A percentile compares a stretch with the other conserved stretches of the same genome.
phyloP scores from a whole-genome alignment of 2,797 vertebrate species.

The Melanotaenia pygmaea region DNA sequence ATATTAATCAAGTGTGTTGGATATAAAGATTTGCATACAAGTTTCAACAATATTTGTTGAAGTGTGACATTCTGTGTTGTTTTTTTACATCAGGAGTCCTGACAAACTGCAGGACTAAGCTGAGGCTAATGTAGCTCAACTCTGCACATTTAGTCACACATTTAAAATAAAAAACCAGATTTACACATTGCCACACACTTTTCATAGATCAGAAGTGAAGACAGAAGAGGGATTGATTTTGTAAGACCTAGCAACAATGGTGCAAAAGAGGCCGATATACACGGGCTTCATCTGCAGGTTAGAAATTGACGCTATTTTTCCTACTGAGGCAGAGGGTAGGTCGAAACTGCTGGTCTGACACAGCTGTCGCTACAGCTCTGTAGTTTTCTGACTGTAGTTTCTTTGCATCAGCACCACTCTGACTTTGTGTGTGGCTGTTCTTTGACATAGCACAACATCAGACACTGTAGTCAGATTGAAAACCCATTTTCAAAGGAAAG shows the following conservation, averaged over 20 bases:
- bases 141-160: background rate
- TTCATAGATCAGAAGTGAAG: background rate
- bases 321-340: background rate
- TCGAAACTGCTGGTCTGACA: background rate
- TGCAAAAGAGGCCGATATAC: background rate
- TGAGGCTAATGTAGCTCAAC: background rate
- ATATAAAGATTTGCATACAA: background rate
- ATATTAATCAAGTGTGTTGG: background rate
- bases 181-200: background rate
- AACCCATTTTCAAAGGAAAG: conserved; percentile 55
- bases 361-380: conserved; percentile 7
- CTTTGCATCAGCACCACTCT: conserved; percentile 20
- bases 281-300: background rate
- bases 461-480: conserved; percentile 39
- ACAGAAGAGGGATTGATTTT: background rate
- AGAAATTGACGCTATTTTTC: background rate
- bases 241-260: background rate
- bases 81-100: background rate
- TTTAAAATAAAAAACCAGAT: background rate
- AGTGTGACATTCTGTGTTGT: background rate
- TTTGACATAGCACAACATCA: conserved; percentile 34
- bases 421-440: conserved; percentile 7
- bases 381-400: conserved; percentile 11
- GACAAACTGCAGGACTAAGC: background rate
- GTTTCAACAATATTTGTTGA: background rate